These are phyloP conservation scores for Pseudococcus viburni DNA, from an alignment of 2,888 invertebrate genomes.

Conservation along the genomic window DNA sequence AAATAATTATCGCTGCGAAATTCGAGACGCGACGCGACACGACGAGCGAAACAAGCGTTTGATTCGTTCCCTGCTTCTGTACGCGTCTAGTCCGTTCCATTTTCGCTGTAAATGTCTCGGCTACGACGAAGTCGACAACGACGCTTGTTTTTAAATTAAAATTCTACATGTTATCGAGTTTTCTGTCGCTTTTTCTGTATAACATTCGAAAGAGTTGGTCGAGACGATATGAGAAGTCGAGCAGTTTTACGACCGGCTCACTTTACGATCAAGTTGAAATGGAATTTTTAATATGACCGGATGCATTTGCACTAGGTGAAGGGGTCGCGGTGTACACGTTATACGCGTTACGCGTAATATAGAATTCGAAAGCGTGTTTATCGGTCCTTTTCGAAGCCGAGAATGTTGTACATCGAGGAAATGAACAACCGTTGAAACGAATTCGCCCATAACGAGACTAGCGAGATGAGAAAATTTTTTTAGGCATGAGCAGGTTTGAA, in stretches of 20 bases:
- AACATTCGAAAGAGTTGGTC: neutral
- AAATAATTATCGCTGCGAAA: neutral
- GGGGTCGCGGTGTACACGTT: neutral
- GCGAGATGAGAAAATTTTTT: too few relatives aligned
- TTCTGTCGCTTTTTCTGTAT: neutral
- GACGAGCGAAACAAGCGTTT: neutral
- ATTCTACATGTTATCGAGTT: neutral
- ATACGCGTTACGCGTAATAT: too few relatives aligned
- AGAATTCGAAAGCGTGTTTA: too few relatives aligned
- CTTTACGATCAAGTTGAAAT: neutral
- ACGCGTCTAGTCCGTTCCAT: neutral
- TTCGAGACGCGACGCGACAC: neutral
- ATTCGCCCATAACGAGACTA: too few relatives aligned
- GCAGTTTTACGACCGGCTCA: neutral
- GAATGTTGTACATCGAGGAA: too few relatives aligned
- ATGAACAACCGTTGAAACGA: too few relatives aligned
- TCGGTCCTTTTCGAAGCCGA: too few relatives aligned
- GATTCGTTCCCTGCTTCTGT: neutral
- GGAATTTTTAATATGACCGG: neutral
- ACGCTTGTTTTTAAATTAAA: neutral
- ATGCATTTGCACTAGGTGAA: neutral
- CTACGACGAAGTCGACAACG: neutral
- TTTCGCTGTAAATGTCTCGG: neutral
- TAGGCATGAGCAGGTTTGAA: too few relatives aligned
- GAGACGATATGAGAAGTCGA: neutral